Conservation (phyloP, 2,113 vertebrate genomes). For the Neopipo cinnamomea region DNA sequence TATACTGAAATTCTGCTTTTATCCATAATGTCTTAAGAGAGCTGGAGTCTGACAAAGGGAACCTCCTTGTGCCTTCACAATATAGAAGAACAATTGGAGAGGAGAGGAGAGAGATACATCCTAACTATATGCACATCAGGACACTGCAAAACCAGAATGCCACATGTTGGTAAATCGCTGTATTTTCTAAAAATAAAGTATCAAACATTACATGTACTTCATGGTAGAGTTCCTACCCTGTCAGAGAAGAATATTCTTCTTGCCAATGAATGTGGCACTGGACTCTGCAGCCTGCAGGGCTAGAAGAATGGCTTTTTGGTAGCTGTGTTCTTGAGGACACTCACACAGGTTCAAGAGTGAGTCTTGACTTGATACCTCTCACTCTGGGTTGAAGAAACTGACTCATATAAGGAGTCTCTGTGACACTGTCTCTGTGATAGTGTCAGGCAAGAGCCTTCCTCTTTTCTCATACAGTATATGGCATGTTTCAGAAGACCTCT, state of each 20-base stretch:
- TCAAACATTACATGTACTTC: neutral
- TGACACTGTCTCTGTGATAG: neutral
- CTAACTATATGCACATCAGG: neutral
- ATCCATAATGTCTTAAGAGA: neutral
- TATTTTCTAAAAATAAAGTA: neutral
- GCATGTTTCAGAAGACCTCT: neutral
- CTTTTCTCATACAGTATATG: neutral
- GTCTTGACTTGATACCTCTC: neutral
- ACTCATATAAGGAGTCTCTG: neutral
- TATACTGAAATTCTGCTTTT: neutral
- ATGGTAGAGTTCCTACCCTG: neutral
- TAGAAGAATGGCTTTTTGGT: neutral
- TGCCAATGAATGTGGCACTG: neutral
- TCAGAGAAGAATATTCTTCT: neutral
- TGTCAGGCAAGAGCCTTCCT: neutral
- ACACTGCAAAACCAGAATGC: neutral
- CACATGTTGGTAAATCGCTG: neutral
- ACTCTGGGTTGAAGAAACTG: neutral
- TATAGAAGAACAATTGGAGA: neutral
- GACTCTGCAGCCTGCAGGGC: neutral
- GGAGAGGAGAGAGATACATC: neutral
- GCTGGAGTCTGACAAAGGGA: neutral
- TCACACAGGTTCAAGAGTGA: neutral
- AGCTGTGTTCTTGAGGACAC: neutral
- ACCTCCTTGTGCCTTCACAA: accelerated